Conservation (phyloP, 2,113 vertebrate genomes). For the Serranochromis macrocephalus region DNA sequence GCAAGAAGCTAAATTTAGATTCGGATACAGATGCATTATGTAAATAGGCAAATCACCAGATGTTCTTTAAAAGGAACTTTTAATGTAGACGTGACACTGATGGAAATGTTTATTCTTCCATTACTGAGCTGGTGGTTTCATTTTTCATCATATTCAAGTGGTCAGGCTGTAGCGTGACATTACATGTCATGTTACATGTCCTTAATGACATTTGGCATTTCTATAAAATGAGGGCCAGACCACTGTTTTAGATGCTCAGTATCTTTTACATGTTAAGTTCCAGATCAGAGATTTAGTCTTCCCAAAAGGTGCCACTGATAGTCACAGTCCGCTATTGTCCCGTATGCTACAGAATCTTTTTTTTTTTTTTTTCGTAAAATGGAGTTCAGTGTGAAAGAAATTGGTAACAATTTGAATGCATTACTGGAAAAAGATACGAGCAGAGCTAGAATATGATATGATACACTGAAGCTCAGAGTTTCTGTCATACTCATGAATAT, state of each 20-base stretch:
- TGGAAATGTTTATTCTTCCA: background rate
- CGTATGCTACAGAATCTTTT: background rate
- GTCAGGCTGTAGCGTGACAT: background rate
- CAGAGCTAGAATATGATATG: background rate
- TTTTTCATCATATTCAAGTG: background rate
- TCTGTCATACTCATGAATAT: background rate
- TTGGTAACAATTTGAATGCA: background rate
- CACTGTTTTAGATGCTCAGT: background rate
- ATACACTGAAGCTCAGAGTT: background rate
- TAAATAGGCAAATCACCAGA: background rate
- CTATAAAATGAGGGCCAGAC: background rate
- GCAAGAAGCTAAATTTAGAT: background rate
- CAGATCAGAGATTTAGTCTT: background rate
- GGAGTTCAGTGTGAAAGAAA: background rate
- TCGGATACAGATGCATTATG: background rate
- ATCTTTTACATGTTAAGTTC: background rate
- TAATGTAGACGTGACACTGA: background rate
- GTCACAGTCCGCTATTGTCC: background rate
- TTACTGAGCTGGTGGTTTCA: background rate
- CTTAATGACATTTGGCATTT: background rate
- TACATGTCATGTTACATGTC: background rate
- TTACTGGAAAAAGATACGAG: background rate
- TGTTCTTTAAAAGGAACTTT: background rate
- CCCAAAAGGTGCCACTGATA: background rate
- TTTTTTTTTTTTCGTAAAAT: background rate